Evolutionary conservation across 2,113 vertebrate genomes (phyloP).

Genomic region (Bubo bubo): DNA sequence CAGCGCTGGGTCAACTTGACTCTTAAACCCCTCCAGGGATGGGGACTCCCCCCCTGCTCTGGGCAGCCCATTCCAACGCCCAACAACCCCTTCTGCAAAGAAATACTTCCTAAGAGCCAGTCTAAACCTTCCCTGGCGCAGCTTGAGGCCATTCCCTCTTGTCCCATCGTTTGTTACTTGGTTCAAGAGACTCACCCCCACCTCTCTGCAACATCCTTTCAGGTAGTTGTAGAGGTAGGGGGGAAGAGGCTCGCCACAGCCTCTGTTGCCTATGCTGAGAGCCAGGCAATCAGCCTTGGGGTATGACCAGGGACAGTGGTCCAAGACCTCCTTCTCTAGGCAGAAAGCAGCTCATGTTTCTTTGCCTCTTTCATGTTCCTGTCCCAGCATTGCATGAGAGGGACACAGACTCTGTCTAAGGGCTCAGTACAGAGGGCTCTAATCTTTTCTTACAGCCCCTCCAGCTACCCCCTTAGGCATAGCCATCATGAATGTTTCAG

Average conservation of each 20-base stretch:
- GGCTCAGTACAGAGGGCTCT: not conserved
- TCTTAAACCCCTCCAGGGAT: no score
- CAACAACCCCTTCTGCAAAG: no score
- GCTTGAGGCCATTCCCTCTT: no score
- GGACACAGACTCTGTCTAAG: not conserved
- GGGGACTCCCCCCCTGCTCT: no score
- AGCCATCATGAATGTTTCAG: not conserved
- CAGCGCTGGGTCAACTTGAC: no score
- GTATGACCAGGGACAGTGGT: rapidly evolving
- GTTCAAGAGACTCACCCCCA: no score
- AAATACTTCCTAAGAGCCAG: no score
- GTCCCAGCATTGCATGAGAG: not conserved
- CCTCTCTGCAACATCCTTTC: no score
- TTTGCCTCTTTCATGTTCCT: not conserved
- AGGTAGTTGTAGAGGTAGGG: no score
- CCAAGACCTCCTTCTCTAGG: not conserved
- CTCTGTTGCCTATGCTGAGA: not conserved
- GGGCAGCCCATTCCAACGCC: no score
- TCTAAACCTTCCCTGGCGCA: no score
- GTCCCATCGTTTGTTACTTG: no score
- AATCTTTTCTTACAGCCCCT: not conserved
- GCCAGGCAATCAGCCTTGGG: not conserved
- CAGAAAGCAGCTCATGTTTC: not conserved
- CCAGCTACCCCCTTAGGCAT: not conserved
- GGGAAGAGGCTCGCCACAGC: not conserved